These are phyloP conservation scores for Lysiphlebus fabarum DNA, from an alignment of 1,140 invertebrate species.

Conservation along the genomic window DNA sequence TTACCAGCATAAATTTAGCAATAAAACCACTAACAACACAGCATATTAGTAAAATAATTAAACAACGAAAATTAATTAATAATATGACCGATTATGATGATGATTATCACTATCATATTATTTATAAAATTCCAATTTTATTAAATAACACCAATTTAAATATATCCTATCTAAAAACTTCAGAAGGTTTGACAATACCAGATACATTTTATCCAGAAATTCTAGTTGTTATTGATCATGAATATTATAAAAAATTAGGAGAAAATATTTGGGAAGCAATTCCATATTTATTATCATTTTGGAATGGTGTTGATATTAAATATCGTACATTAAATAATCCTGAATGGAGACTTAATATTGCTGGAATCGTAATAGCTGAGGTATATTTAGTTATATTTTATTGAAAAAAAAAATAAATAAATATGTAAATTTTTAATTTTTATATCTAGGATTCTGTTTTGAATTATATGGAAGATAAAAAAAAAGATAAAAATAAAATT, in stretches of 20 bases:
- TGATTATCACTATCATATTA: conserved; percentile 20
- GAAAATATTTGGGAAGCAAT: conserved; percentile 15
- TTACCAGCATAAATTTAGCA: conserved; percentile 8
- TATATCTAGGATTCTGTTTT: neutral
- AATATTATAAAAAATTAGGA: conserved; percentile 19
- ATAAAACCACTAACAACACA: conserved; percentile 14
- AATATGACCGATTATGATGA: neutral
- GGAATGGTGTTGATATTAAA: conserved; percentile 34
- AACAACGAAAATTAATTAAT: conserved; percentile 7
- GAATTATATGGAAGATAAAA: neutral
- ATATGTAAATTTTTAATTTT: no score
- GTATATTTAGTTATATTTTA: neutral
- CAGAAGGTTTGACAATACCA: neutral
- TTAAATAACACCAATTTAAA: neutral
- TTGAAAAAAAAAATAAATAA: neutral
- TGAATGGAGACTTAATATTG: neutral
- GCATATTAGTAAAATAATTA: conserved; percentile 1
- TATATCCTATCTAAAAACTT: neutral
- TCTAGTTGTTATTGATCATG: conserved; percentile 17
- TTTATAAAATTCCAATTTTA: conserved; percentile 1
- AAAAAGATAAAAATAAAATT: no score
- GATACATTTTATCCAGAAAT: conserved; percentile 21
- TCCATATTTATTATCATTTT: conserved; percentile 29
- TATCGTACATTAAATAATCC: conserved; percentile 11
- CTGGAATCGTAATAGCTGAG: neutral